A percentile compares a stretch with the other conserved stretches of the same genome.
Conservation (phyloP, 2,797 vertebrate species). For the Aphelocoma californica region DNA sequence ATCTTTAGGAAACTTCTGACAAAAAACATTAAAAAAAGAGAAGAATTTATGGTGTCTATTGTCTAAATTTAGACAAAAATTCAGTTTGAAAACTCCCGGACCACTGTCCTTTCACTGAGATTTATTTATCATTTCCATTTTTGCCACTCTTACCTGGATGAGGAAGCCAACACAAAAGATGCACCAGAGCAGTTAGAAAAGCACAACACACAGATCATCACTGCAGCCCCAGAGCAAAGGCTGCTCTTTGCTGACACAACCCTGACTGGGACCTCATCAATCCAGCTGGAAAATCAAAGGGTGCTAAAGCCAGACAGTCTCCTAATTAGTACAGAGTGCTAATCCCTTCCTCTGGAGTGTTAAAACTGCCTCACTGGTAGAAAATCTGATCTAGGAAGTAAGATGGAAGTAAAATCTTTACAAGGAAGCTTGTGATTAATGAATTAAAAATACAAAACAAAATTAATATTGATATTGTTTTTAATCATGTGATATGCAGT, state of each 20-base stretch:
- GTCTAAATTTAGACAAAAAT: neutral
- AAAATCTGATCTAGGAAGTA: neutral
- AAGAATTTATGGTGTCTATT: neutral
- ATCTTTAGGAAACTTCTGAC: neutral
- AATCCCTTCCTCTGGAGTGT: neutral
- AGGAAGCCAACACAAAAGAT: neutral
- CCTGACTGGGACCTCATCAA: neutral
- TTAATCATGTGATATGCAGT: neutral
- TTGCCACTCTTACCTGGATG: neutral
- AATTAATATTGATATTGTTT: neutral
- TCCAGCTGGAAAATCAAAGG: constrained; percentile 8
- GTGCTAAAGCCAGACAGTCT: neutral
- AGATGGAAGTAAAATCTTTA: neutral
- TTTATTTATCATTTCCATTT: neutral
- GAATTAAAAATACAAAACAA: neutral
- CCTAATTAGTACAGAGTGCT: neutral
- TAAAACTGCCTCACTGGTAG: neutral
- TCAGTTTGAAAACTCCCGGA: neutral
- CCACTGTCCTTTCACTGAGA: neutral
- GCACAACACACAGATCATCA: neutral
- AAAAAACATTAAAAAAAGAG: neutral
- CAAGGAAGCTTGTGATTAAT: neutral
- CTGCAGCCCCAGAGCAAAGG: neutral
- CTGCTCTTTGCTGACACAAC: neutral
- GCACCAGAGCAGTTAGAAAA: neutral